Base-by-base conservation (phyloP, 2,797 vertebrate genomes). In the Remorina albescens region DNA sequence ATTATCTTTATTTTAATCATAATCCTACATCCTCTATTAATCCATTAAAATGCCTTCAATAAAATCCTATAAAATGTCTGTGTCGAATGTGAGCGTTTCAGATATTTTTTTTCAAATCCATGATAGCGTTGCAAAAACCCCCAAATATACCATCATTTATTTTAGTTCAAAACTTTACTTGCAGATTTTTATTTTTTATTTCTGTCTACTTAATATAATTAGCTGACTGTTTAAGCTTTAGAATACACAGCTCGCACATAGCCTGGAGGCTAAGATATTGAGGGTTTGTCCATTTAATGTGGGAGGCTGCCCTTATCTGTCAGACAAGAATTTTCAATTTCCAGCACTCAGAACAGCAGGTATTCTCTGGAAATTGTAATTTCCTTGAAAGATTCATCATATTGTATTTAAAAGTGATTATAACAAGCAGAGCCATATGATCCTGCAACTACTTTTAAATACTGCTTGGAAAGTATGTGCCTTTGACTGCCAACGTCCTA, bases 401-500 rank as follows among this genome's bases (percentile, higher is more conserved):
- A 8, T 58, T 59, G n/a, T 18, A 21, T 57, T 57, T 37, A 46
- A 37, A 39, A 62, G 23, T 12, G 10, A 28, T 44, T 36, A 16
- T 28, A 66, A 41, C 30, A 47, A 61, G 36, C 23, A 16, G 32
- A 51, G 36, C 46, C 42, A 30, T 37, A 12, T 56, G 56, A n/a
- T 28, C 28, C 34, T 37, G 19, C 34, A 62, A 2, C 28, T 30
- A 18, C 15, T n/a, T n/a, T 41, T 19, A 62, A 50, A 5, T 13
- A 68, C 68, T 26, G 36, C 44, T 65, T 65, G 56, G 6, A 60
- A 70, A 53, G 25, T 32, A n/a, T 23, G 28, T 18, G 3, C 13
- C 28, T 69, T 69, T 74, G 41, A 57, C 25, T 21, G 30, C 49
- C 41, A 76, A 5, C 58, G 41, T 7, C 56, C 30, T 53, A 62